Evolutionary conservation across 2,797 vertebrate genomes (phyloP).

Genomic region (Peromyscus nudipes): DNA sequence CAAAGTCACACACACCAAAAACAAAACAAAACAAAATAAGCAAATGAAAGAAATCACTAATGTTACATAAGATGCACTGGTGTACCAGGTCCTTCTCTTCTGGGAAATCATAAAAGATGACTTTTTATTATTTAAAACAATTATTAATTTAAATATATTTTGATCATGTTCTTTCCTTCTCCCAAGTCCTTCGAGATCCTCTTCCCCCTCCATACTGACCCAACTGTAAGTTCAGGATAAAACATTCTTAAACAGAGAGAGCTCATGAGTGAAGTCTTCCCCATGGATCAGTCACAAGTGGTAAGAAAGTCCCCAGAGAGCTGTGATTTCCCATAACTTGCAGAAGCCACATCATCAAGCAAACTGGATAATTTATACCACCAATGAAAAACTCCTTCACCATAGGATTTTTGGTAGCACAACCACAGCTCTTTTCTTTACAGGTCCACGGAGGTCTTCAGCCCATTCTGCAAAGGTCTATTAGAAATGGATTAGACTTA

Average conservation of each 20-base stretch:
- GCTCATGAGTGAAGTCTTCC: background rate
- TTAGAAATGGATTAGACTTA: background rate
- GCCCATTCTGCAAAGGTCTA: conserved; percentile 34
- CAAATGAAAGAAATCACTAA: background rate
- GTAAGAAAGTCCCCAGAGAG: conserved; percentile 54
- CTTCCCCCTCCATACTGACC: background rate
- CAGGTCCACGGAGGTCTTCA: background rate
- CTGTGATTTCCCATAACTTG: conserved; percentile 50
- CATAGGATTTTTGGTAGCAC: conserved; percentile 33
- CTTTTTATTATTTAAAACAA: conserved; percentile 2
- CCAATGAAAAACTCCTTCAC: conserved; percentile 58
- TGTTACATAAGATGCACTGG: background rate
- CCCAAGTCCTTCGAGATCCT: background rate
- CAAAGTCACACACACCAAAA: conserved; percentile 10
- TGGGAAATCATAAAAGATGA: background rate
- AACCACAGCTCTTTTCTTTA: background rate
- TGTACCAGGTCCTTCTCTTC: background rate
- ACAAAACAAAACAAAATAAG: background rate
- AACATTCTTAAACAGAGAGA: conserved; percentile 50
- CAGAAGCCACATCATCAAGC: conserved; percentile 41
- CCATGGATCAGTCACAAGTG: conserved; percentile 44
- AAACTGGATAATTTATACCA: conserved; percentile 63
- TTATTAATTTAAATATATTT: background rate
- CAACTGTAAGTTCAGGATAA: background rate
- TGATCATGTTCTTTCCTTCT: background rate